A percentile compares a stretch with the other conserved stretches of the same genome.
phyloP scores from a whole-genome alignment of 1,140 invertebrate species.

The Paracyclopina nana region DNA sequence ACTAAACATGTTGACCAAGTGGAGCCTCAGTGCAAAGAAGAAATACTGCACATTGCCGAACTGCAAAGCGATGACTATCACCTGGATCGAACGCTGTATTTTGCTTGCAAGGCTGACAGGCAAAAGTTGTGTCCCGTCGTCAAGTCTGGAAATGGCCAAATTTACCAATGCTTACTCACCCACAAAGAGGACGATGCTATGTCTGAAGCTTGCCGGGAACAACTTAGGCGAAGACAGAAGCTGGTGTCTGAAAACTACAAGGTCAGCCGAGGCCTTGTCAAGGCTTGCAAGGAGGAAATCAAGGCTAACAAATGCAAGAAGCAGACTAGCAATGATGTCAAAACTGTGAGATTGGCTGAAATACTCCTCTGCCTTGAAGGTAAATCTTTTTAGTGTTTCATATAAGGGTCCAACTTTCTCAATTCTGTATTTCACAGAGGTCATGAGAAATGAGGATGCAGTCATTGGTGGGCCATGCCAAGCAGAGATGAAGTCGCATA shows the following conservation, averaged over 20 bases:
- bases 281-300: too few species aligned
- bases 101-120: slow-evolving; percentile 68
- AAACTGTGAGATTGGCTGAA: too few species aligned
- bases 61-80: slow-evolving; percentile 78
- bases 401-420: too few species aligned
- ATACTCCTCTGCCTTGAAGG: too few species aligned
- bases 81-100: slow-evolving; percentile 65
- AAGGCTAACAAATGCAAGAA: too few species aligned
- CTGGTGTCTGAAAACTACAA: too few species aligned
- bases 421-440: not conserved
- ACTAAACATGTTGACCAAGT: slow-evolving; percentile 39
- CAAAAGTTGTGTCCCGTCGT: slow-evolving; percentile 36
- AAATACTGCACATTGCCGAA: slow-evolving; percentile 64
- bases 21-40: slow-evolving; percentile 41
- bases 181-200: slow-evolving; percentile 53
- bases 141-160: slow-evolving; percentile 39
- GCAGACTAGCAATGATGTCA: too few species aligned
- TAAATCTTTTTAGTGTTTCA: too few species aligned
- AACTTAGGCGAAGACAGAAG: too few species aligned
- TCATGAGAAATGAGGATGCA: slow-evolving; percentile 30
- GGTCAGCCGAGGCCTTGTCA: too few species aligned
- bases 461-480: slow-evolving; percentile 48
- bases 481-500: slow-evolving; percentile 68
- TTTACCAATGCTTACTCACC: slow-evolving; percentile 78
- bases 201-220: too few species aligned